Base-by-base conservation (phyloP, 1,140 invertebrate species). In the Papilio polyxenes region DNA sequence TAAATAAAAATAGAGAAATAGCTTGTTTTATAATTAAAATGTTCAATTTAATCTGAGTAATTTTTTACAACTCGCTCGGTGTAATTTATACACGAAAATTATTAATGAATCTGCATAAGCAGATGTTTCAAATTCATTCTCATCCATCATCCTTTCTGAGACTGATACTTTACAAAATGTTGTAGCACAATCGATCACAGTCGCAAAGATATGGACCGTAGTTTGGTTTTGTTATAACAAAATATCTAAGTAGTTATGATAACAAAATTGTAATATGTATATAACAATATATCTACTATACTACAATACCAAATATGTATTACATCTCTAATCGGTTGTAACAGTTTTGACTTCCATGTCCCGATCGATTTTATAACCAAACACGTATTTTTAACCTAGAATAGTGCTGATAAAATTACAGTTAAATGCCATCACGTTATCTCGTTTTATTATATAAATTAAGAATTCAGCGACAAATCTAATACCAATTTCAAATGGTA, bases 111-210 rank as follows among this genome's bases (percentile, higher is more conserved):
- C 37, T 72, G 23, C 37, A 31, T 2, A 31, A 31, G 65, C 65
- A 72, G 65, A 72, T 37, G 23, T 37, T 72, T 72, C 65, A 37
- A 72, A 72, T 31, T 72, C 65, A 37, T 72, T 72, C 11, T 37
- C 31, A 72, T 72, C 65, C 11, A 72, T 72, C 65, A 72, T 37
- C 31, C 65, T 72, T 40, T 72, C 31, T 37, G 31, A 72, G 65
- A 72, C 65, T 72, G 65, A 17, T 72, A 15, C 65, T 72, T 72
- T 72, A 72, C 65, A 72, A 72, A 37, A 72, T 72, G 31, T 65
- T 23, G 62, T 37, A 40, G 31, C 31, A 37, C 31, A 72, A 72
- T 72, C 65, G 65, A 72, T 72, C 65, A 72, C 23, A 72, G 31
- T 10, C 65, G 31, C 31, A 72, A 72, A 37, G 65, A 72, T 72